Evolutionary conservation across 1,140 invertebrate species (phyloP), one percentile per base, ranked within the genome.

Genomic region (Pentalonia nigronervosa): DNA sequence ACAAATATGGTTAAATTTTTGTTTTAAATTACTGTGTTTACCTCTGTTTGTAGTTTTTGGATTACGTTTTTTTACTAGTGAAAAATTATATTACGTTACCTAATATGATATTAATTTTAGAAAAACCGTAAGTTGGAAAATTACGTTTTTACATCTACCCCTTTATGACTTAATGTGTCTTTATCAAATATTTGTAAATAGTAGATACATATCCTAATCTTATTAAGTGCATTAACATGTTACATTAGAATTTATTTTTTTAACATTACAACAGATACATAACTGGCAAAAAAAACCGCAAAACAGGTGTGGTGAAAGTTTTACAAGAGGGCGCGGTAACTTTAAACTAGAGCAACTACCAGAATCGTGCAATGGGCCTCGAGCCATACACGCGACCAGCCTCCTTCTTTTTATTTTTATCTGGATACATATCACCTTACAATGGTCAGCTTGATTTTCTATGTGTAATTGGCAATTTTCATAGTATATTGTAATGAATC

Each of bases 291-390:
- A 93, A 91, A 93, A 93, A 93, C 91, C 91, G 48, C 91, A 93
- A 93, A 93, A 93, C 91, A 93, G 91, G 91, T 93, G 91, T 84
- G 81, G 91, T 93, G 91, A 93, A 93, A 93, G 91, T 93, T 93
- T 93, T 93, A 93, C 91, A 93, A 93, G 91, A 93, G 91, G 91
- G 91, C 91, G 91, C 91, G 91, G 91, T 93, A 93, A 93, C 91
- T 93, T 93, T 93, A 93, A 93, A 93, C 91, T 93, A 93, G 91
- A 93, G 91, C 91, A 93, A 93, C 91, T 93, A 93, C 91, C 91
- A 93, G 91, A 93, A 93, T 93, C 91, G 91, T 93, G 91, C 91
- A 93, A 93, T 93, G 81, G 48, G 91, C 91, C 91, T 84, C 91
- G 48, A 93, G 91, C 91, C 23, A 93, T 86, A 93, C 91, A 93